Evolutionary conservation across 2,888 invertebrate genomes (phyloP), one percentile per base, ranked within the genome.

Genomic region (Mythimna impura): DNA sequence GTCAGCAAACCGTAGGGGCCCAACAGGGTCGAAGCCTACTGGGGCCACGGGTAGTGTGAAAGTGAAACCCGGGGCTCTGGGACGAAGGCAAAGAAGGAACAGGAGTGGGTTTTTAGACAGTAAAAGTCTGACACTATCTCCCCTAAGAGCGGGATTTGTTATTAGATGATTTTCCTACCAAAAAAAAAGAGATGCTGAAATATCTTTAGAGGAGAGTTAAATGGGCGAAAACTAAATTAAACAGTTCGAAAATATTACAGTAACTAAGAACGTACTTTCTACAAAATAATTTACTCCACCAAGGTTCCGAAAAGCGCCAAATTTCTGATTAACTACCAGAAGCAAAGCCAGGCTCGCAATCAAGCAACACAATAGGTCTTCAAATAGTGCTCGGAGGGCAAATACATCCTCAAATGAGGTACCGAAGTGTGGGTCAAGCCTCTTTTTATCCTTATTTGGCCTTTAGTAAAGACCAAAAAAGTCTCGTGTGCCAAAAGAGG

Each of bases 391-490:
- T 40, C 52, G 12, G 40, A 40, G 47, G 62, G 65, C 62, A 82
- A 82, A 80, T 79, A 80, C 58, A 50, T 54, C 58, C 66, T 30
- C 34, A 78, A 79, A 72, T 82, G 80, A 82, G 79, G 79, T 72
- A 30, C 72, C 61, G 40, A 61, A 82, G 82, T 68, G 58, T 30
- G 43, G 83, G 80, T 66, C 79, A 66, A 61, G 68, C 34, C 25
- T 68, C n/a, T 66, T 60, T 20, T 78, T 82, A 73, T 73, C 67
- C 75, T 78, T 83, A 81, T 80, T 67, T 76, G 55, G 30, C 47
- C 30, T 36, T 52, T 60, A 55, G 66, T 78, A 40, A 61, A n/a
- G 60, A 22, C 12, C 36, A 60, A 36, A 60, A 36, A 60, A 60
- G 6, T 7, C 14, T n/a, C n/a, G 20, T 52, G 60, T 60, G 12